These are phyloP conservation scores for Contarinia nasturtii DNA, from an alignment of 1,140 invertebrate genomes.

Conservation along the genomic window DNA sequence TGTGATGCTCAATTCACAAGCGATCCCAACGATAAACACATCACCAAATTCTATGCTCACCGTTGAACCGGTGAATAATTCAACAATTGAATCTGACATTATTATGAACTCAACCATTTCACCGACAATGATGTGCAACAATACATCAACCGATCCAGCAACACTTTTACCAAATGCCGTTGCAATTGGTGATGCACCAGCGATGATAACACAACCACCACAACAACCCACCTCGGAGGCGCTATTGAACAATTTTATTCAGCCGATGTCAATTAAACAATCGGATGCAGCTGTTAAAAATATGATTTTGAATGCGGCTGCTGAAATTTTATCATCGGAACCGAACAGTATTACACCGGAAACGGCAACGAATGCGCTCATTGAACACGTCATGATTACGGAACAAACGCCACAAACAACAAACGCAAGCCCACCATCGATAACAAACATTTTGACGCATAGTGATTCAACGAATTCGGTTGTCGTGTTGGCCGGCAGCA, in stretches of 20 bases:
- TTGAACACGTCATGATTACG: constrained; percentile 26
- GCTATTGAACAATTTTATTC: constrained; percentile 1
- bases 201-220: not conserved
- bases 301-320: constrained; percentile 41
- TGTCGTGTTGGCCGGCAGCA: not conserved
- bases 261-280: constrained; percentile 10
- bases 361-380: constrained; percentile 28
- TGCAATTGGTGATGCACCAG: constrained; percentile 4
- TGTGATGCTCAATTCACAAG: constrained; percentile 23
- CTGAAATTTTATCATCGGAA: constrained; percentile 35
- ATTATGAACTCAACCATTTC: constrained; percentile 41
- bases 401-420: constrained; percentile 20
- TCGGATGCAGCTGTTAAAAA: constrained; percentile 33
- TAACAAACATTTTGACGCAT: not conserved
- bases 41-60: constrained; percentile 11
- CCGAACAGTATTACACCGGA: constrained; percentile 29
- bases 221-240: not conserved
- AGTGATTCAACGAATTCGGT: not conserved
- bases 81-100: constrained; percentile 31
- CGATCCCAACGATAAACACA: constrained; percentile 10
- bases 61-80: constrained; percentile 15
- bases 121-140: constrained; percentile 29
- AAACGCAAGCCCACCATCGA: not conserved
- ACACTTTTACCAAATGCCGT: constrained; percentile 18
- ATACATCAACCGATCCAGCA: constrained; percentile 11